These are phyloP conservation scores for Dipodomys spectabilis DNA, from an alignment of 2,113 vertebrate genomes.

Conservation along the genomic window DNA sequence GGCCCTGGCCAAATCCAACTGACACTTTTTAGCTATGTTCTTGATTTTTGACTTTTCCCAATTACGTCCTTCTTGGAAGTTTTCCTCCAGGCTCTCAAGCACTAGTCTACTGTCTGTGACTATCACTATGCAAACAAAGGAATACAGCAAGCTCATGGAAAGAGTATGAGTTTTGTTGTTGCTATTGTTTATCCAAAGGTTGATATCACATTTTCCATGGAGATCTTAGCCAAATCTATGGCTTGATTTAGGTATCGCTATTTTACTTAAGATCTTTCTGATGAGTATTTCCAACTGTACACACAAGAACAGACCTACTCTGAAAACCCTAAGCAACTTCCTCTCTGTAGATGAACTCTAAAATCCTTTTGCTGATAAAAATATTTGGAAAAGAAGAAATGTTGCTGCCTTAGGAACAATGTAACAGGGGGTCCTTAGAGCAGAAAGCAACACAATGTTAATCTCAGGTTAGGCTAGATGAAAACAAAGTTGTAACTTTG, in stretches of 20 bases:
- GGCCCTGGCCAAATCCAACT: background rate
- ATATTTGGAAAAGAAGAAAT: conserved; percentile 12
- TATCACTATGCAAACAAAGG: background rate
- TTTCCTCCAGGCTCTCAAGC: background rate
- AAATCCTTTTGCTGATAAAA: background rate
- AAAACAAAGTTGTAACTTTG: background rate
- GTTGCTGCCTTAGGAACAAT: background rate
- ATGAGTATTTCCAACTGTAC: background rate
- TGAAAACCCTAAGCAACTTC: background rate
- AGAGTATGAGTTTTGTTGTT: background rate
- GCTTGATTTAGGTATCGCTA: background rate
- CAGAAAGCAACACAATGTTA: background rate
- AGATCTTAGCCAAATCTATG: background rate
- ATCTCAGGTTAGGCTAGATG: background rate
- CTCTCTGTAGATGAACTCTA: background rate
- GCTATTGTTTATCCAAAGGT: background rate
- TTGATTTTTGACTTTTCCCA: conserved; percentile 7
- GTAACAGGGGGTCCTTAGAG: background rate
- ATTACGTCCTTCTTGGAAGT: background rate
- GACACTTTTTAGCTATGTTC: background rate
- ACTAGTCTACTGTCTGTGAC: background rate
- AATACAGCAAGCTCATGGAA: too few relatives aligned
- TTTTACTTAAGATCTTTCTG: conserved; percentile 10
- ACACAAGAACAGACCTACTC: background rate
- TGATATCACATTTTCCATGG: background rate